Conservation (phyloP, 1,140 invertebrate genomes). For the Drosophila sturtevanti region DNA sequence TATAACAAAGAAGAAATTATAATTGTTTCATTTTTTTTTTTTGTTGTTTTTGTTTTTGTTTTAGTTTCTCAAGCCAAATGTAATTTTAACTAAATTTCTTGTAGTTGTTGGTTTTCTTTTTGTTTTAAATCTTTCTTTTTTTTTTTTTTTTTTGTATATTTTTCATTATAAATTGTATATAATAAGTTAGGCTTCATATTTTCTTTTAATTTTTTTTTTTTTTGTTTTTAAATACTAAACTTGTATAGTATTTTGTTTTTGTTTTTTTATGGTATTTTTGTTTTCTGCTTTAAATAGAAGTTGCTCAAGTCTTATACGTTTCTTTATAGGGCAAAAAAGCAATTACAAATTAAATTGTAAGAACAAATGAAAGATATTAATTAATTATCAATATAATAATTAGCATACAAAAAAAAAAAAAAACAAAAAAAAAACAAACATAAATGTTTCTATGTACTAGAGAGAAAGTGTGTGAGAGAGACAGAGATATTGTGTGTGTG, state of each 20-base stretch:
- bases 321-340: constrained; percentile 76
- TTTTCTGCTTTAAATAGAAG: constrained; percentile 57
- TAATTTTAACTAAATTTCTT: constrained; percentile 64
- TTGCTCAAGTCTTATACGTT: constrained; percentile 80
- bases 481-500: constrained; percentile 12
- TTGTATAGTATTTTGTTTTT: constrained; percentile 18
- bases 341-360: constrained; percentile 59
- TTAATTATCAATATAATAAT: constrained; percentile 41
- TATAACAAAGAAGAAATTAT: constrained; percentile 27
- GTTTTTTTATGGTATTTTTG: constrained; percentile 17
- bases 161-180: constrained; percentile 12
- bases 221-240: constrained; percentile 11
- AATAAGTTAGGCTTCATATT: constrained; percentile 1
- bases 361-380: constrained; percentile 53
- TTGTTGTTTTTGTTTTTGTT: constrained; percentile 20
- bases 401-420: constrained; percentile 53
- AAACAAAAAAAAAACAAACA: constrained; percentile 44
- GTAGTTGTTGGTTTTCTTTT: constrained; percentile 17
- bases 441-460: constrained; percentile 2
- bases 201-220: constrained; percentile 19
- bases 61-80: constrained; percentile 38
- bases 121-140: constrained; percentile 15
- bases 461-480: background rate
- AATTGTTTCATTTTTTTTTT: constrained; percentile 2
- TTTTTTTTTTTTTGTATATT: constrained; percentile 19